Evolutionary conservation across 1,140 invertebrate genomes (phyloP), one percentile per base, ranked within the genome.

Genomic region (Pogonomyrmex barbatus): DNA sequence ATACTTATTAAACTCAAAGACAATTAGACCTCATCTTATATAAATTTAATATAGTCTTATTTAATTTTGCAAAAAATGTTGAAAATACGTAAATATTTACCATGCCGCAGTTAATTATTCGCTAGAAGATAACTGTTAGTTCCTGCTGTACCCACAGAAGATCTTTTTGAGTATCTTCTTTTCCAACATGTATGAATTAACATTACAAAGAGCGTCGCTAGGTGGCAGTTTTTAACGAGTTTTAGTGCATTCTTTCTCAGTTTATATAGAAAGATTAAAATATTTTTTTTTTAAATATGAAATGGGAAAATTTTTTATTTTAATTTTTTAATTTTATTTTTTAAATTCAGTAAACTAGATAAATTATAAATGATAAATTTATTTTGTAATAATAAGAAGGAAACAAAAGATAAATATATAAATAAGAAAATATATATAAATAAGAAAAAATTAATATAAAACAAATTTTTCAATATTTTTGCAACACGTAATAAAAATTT

Each of bases 101-200:
- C 42, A 14, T 12, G 58, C 8, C 5, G 6, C 3, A 8, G 24
- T 42, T 68, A 81, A 54, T n/a, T 42, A 4, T 17, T 68, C 8
- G 4, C 12, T 52, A 56, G 4, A 0, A 17, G 62, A 54, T 68
- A 81, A 68, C 36, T 45, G 0, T 12, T 42, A 30, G 39, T 58
- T 60, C 9, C 79, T 83, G 6, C 12, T 83, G 17, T 83, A 83
- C 50, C 68, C 12, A 62, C 33, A 9, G 56, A 60, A 60, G 70
- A 39, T 75, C 14, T 42, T 50, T 54, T 62, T 24, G 2, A 17
- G 4, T 47, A 45, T 14, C 54, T 83, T 73, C 56, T 47, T 83
- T 60, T 75, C 45, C 54, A 58, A 60, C 33, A 39, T 45, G 10
- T 75, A 24, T 73, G 2, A 33, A 42, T 24, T 9, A 30, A 54